Conservation (phyloP, 2,888 invertebrate species). For the Cryptocephalus primarius region DNA sequence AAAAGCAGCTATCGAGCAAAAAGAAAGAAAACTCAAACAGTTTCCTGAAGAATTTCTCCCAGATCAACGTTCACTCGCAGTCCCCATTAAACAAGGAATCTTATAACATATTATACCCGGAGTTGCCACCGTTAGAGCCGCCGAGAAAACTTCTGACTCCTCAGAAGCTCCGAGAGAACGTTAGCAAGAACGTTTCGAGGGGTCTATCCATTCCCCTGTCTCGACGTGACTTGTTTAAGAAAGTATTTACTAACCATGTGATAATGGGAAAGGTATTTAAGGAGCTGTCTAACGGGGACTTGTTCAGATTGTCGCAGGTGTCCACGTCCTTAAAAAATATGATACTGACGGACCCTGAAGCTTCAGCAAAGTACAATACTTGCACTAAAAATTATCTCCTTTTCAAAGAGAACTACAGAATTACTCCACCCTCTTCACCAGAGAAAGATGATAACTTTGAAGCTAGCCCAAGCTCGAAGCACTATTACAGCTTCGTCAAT, state of each 20-base stretch:
- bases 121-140: slow-evolving; percentile 17
- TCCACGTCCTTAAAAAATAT: slow-evolving; percentile 17
- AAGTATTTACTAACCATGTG: slow-evolving; percentile 17
- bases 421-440: slow-evolving; percentile 27
- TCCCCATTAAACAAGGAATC: slow-evolving; percentile 24
- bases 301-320: slow-evolving; percentile 26
- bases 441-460: slow-evolving; percentile 13
- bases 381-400: slow-evolving; percentile 16
- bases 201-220: slow-evolving; percentile 21
- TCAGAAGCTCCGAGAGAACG: slow-evolving; percentile 16
- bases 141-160: slow-evolving; percentile 17
- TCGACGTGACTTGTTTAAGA: slow-evolving; percentile 12
- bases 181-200: slow-evolving; percentile 18
- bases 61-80: slow-evolving; percentile 16
- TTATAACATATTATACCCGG: slow-evolving; percentile 28
- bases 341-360: slow-evolving; percentile 13
- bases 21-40: slow-evolving; percentile 11
- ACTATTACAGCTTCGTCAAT: slow-evolving; percentile 10
- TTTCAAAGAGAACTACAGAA: slow-evolving; percentile 26
- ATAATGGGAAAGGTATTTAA: slow-evolving; percentile 25
- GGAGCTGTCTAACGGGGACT: slow-evolving; percentile 26
- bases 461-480: slow-evolving; percentile 14
- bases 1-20: slow-evolving; percentile 11
- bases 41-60: slow-evolving; percentile 17
- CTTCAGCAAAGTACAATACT: slow-evolving; percentile 13